Percentiles rank a stretch among this genome's conserved stretches.
Evolutionary conservation across 2,797 vertebrate species (phyloP).

Genomic region (Enteromius trimaculatus): DNA sequence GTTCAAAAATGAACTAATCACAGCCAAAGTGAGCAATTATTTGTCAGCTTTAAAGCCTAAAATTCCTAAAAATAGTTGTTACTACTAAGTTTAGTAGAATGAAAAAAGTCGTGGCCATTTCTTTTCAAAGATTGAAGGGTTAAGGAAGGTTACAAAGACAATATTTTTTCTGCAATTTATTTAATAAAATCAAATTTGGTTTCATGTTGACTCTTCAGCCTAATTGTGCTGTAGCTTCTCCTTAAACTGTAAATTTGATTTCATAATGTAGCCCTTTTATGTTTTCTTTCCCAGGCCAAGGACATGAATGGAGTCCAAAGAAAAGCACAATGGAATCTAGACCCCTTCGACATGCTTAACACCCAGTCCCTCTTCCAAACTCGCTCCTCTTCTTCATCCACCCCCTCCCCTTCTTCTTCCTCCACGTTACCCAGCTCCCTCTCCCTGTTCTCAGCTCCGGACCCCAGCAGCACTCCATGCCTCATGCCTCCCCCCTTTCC

Average conservation of each 20-base stretch:
- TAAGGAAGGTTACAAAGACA: not conserved
- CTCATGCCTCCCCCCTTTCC: constrained; percentile 79
- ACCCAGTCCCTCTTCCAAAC: constrained; percentile 78
- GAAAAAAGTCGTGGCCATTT: not conserved
- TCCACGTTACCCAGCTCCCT: constrained; percentile 73
- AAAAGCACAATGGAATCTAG: constrained; percentile 83
- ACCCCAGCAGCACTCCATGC: constrained; percentile 68
- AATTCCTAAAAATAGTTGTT: not conserved
- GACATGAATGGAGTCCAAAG: constrained; percentile 77
- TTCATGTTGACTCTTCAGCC: constrained; percentile 24
- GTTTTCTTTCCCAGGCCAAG: constrained; percentile 71
- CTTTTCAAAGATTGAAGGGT: not conserved
- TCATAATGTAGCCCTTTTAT: constrained; percentile 32
- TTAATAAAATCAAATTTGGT: not conserved
- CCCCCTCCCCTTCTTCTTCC: constrained; percentile 60
- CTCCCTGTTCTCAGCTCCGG: constrained; percentile 69
- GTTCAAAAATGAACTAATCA: not conserved
- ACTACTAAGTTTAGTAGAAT: not conserved
- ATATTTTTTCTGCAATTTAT: not conserved
- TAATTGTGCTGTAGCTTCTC: not conserved
- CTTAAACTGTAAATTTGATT: not conserved
- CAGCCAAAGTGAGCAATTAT: not conserved
- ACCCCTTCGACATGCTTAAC: constrained; percentile 85
- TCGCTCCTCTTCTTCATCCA: constrained; percentile 38
- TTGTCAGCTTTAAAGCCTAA: no score